Evolutionary conservation across 2,888 invertebrate genomes (phyloP).

Genomic region (Blastobasis lacticolella): DNA sequence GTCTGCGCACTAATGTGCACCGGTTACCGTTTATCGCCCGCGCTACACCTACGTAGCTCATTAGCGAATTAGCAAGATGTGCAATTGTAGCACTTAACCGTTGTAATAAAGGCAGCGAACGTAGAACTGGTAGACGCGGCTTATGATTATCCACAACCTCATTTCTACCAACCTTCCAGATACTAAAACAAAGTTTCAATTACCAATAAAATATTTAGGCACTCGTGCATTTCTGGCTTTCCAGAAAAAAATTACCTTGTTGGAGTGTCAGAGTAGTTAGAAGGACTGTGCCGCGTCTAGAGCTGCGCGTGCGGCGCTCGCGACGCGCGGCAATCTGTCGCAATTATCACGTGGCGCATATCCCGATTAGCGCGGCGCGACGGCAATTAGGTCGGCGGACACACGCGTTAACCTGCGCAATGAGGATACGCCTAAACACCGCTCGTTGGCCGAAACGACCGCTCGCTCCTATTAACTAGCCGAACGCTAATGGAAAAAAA

Average conservation of each 20-base stretch:
- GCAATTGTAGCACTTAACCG: conserved; percentile 59
- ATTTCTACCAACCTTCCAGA: background rate
- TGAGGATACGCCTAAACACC: conserved; percentile 71
- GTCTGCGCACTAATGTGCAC: conserved; percentile 47
- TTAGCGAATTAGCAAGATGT: conserved; percentile 68
- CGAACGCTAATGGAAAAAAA: conserved; percentile 43
- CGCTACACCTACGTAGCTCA: conserved; percentile 71
- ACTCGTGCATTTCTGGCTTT: background rate
- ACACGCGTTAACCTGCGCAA: conserved; percentile 67
- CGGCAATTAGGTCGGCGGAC: conserved; percentile 72
- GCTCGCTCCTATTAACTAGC: conserved; percentile 40
- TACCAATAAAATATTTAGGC: background rate
- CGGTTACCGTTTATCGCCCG: conserved; percentile 60
- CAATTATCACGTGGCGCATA: conserved; percentile 72
- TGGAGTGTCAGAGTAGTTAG: no score
- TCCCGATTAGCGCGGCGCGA: conserved; percentile 69
- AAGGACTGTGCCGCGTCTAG: no score
- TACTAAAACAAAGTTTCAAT: background rate
- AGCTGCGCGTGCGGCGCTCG: background rate
- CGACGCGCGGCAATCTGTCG: conserved; percentile 47
- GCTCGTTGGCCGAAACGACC: conserved; percentile 51
- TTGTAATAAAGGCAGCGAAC: conserved; percentile 55
- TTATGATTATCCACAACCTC: background rate
- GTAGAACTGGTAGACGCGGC: conserved; percentile 36
- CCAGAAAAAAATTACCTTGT: background rate